Conservation (phyloP, 2,797 vertebrate species). For the Neosilurus mollespiculum region DNA sequence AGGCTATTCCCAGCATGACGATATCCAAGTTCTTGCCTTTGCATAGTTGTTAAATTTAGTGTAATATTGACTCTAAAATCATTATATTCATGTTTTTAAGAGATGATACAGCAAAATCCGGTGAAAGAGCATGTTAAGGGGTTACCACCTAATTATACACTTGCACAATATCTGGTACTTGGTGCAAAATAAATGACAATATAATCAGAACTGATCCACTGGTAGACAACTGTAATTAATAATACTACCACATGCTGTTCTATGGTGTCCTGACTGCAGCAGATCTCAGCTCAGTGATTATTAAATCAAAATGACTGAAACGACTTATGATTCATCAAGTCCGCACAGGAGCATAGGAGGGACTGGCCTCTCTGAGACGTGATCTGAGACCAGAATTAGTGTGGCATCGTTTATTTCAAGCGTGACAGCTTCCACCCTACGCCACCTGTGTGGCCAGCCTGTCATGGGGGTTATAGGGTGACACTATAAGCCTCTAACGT, state of each 20-base stretch:
- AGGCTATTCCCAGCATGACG: background rate
- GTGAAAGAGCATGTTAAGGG: background rate
- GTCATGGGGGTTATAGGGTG: background rate
- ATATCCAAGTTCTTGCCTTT: background rate
- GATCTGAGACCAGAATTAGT: background rate
- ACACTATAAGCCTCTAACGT: background rate
- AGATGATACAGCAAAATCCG: constrained; percentile 22
- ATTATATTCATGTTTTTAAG: background rate
- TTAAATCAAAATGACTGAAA: background rate
- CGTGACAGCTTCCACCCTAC: background rate
- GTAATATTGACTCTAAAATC: background rate
- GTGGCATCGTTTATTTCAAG: background rate
- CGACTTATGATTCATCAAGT: background rate
- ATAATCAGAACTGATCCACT: background rate
- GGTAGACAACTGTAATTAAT: background rate
- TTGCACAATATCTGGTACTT: background rate
- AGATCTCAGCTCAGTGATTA: background rate
- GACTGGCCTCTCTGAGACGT: background rate
- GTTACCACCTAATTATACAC: background rate
- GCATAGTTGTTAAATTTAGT: background rate
- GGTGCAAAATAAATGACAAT: background rate
- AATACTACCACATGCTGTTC: background rate
- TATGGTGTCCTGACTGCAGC: background rate
- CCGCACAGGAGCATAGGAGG: background rate
- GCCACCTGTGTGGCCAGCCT: background rate